Percentiles rank a stretch among this genome's conserved stretches.
Conservation (phyloP, 2,797 vertebrate species). For the Anisognathus igniventris region DNA sequence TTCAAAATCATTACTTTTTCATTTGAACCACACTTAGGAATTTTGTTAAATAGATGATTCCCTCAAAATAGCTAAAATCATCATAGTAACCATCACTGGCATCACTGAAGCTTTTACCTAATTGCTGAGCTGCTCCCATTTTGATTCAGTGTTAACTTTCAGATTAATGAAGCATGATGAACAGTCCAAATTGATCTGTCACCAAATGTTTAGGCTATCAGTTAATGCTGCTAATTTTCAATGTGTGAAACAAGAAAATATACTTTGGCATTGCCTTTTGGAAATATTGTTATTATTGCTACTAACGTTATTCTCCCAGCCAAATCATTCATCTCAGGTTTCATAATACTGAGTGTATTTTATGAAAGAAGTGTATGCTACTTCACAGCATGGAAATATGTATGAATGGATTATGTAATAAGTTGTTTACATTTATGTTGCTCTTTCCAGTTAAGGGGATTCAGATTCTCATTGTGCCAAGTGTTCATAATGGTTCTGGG, state of each 20-base stretch:
- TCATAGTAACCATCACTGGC: neutral
- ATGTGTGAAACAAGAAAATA: neutral
- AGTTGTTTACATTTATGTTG: neutral
- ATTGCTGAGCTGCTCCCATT: neutral
- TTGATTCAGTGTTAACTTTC: neutral
- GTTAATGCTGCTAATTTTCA: neutral
- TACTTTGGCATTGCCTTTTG: neutral
- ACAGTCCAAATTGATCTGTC: neutral
- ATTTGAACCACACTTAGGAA: neutral
- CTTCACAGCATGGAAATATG: neutral
- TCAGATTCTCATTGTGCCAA: neutral
- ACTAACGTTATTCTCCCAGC: neutral
- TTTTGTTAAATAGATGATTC: neutral
- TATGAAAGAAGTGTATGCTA: neutral
- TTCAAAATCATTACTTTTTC: neutral
- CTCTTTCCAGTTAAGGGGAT: neutral
- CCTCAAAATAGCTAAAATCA: neutral
- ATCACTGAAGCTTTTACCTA: neutral
- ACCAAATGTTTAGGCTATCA: neutral
- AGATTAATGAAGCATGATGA: neutral
- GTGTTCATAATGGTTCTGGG: neutral
- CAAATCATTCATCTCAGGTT: constrained; percentile 11
- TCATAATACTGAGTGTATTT: neutral
- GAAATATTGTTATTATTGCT: neutral
- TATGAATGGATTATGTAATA: neutral